Evolutionary conservation across 2,797 vertebrate species (phyloP), one percentile per base, ranked within the genome.

Genomic region (Kryptolebias ocellatus): DNA sequence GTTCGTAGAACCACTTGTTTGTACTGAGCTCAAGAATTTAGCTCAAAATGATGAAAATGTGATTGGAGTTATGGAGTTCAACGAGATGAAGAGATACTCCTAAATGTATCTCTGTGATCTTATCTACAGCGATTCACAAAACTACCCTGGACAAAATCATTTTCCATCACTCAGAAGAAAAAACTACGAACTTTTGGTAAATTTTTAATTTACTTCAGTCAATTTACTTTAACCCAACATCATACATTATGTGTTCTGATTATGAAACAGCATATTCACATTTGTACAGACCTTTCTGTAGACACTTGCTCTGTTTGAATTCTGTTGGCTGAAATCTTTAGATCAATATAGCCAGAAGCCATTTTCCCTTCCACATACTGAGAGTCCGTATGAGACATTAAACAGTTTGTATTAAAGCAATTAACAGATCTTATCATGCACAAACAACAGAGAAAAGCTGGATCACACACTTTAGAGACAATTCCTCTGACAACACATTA

Each of bases 401-500:
- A 51, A 47, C 37, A n/a, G 10, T 54, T 73, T 37, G 29, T 50
- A 75, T 75, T 56, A 61, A 45, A 64, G 64, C 77, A 84, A 84
- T 84, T 82, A 80, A 78, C 53, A 74, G 28, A 86, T 80, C 34
- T 55, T 66, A 86, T 86, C 76, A 56, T 4, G 18, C 29, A 56
- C 18, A 46, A 45, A 67, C n/a, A 75, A 76, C 74, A 45, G 58
- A 71, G 70, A 76, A 74, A 76, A 70, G 67, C 47, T 10, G 14
- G 60, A 74, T 84, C 74, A 55, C 37, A 67, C 74, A 70, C 74
- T 78, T 88, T 59, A 28, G 51, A 74, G 71, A 85, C 74, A 80
- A 78, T 79, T 84, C 66, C 67, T 83, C 67, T 75, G 79, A 89
- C 83, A 82, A 83, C 72, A 80, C 71, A 83, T 87, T 80, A 85